Conservation (phyloP, 2,888 invertebrate species). For the Andricus curvator region DNA sequence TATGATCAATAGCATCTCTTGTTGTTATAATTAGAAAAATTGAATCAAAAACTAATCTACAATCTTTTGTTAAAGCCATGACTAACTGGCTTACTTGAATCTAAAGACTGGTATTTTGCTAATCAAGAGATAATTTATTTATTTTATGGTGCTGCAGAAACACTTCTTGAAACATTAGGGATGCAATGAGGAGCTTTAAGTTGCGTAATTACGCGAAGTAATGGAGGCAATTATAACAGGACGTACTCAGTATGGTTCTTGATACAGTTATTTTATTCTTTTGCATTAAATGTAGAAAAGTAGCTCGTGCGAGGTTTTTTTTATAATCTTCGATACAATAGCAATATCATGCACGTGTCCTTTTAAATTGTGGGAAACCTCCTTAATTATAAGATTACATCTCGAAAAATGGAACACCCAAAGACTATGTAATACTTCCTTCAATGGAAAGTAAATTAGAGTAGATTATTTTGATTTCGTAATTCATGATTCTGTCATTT, state of each 20-base stretch:
- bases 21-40: not conserved
- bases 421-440: not conserved
- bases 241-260: conserved; percentile 9
- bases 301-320: conserved; percentile 25
- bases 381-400: not conserved
- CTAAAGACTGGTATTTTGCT: not conserved
- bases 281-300: conserved; percentile 28
- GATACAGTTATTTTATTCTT: conserved; percentile 31
- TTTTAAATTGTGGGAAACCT: not conserved
- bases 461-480: too few species aligned
- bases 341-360: not conserved
- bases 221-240: conserved; percentile 39
- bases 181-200: not conserved
- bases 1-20: not conserved
- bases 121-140: not conserved
- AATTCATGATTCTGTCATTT: too few species aligned
- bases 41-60: not conserved
- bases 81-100: not conserved
- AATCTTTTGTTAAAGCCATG: not conserved
- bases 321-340: conserved; percentile 4
- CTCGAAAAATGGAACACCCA: not conserved
- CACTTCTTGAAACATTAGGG: conserved; percentile 3
- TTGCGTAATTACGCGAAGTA: conserved; percentile 25
- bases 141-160: conserved; percentile 10
- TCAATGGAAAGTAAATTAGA: not conserved